Base-by-base conservation (phyloP, 2,888 invertebrate genomes). In the Cephus spinipes region DNA sequence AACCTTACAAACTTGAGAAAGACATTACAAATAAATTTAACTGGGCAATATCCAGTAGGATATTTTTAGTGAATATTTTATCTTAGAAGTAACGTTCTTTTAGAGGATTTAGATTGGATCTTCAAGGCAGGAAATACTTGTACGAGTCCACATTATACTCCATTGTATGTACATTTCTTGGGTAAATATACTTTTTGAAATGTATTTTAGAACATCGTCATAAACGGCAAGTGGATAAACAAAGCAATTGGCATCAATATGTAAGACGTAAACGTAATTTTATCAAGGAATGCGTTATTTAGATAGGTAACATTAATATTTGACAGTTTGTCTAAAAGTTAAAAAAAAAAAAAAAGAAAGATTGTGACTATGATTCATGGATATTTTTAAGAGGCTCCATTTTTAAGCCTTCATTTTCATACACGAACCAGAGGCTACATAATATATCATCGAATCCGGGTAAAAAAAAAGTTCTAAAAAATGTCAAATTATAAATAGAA, bases 391-490 rank as follows among this genome's bases (percentile, higher is more conserved):
- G 12, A 55, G 55, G 23, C 2, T 23, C 6, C 55, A 15, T 23
- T 23, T 23, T 23, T 23, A 9, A 55, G 0, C 23, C 1, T 9
- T 9, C 9, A 23, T 55, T 55, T 40, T 55, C 9, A 9, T 55
- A 55, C 23, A 9, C 23, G 55, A 55, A 55, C 9, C 6, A 23
- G 55, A 55, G 6, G 55, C 55, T 23, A 23, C 9, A 2, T 55
- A 23, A 2, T 55, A 1, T 23, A 0, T 9, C 2, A 23, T 23
- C 23, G 23, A 55, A 34, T 69, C 69, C 69, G 81, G 80, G 77
- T 79, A 79, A 80, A 78, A 74, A 80, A 35, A 12, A 79, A n/a
- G n/a, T 75, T 77, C 69, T 75, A 77, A 81, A 78, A 77, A 79
- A 77, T 75, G 79, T 79, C 77, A 73, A 74, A 74, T 30, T 15